Evolutionary conservation across 2,113 vertebrate genomes (phyloP), one percentile per base, ranked within the genome.

Genomic region (Ciconia boyciana): DNA sequence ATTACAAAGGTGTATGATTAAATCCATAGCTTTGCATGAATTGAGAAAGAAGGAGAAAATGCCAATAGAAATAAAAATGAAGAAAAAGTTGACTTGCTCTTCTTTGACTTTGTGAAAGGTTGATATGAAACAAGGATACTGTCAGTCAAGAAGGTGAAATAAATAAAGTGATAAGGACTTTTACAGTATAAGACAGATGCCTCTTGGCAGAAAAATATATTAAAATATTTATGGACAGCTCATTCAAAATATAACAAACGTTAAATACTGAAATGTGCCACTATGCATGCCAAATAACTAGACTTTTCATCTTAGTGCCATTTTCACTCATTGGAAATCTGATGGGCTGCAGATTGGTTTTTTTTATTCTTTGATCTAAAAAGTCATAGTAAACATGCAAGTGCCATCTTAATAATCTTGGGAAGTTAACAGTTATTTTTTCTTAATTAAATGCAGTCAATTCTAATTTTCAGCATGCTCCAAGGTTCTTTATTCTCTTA

Each of bases 191-290:
- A 95, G 87, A 93, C 44, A 95, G 68, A 89, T 96, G 95, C 75
- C 85, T 90, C 79, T 83, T 80, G 84, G 87, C 90, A 76, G 71
- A 92, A 89, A 93, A 94, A 78, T 32, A 20, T 28, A 96, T 69
- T 66, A 48, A 95, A 97, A 39, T 61, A 96, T 82, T 91, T 94
- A 94, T 76, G 70, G 90, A 81, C 49, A 94, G 78, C 34, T 91
- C 65, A 90, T 87, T 94, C 62, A 93, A 95, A 97, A 87, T 41
- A 54, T 21, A 94, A 83, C 54, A 75, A 94, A 60, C 31, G 89
- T 76, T 83, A 93, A 94, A 89, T 26, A 75, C 44, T 94, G 87
- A 95, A 95, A 96, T 93, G 65, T 90, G 76, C 58, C 93, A 94
- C 44, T 48, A 21, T 21, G 39, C 14, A 32, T 77, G 76, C 54